Evolutionary conservation across 2,113 vertebrate species (phyloP), one percentile per base, ranked within the genome.

Genomic region (Syrrhaptes paradoxus): DNA sequence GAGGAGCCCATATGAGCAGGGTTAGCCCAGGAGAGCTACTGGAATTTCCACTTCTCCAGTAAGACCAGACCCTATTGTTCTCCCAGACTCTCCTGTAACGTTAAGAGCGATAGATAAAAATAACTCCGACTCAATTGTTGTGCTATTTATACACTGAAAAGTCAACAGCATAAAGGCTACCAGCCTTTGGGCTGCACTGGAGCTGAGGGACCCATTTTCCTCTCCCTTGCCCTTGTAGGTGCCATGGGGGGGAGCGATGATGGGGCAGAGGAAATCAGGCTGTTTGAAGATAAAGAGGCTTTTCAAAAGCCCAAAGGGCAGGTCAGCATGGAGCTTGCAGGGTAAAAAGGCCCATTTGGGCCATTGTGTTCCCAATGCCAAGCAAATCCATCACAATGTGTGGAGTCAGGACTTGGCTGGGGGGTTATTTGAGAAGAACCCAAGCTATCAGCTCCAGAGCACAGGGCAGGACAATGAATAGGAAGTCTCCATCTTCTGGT

Each of bases 111-210:
- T 25, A 73, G 90, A 87, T 82, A 93, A 94, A 95, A 95, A 97
- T 96, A 96, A 73, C 92, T 75, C 7, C 1, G 9, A 9, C 66
- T 86, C 61, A 77, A 73, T 87, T 87, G 70, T 96, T 79, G 57
- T 70, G 95, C 96, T 93, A 89, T 97, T 96, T 96, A 92, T 91
- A 90, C 68, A 12, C 80, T 0, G 49, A 41, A 59, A 90, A 95
- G 85, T 68, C 95, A 94, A 75, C 72, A 87, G 79, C 85, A 45
- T 0, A 12, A 75, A 88, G 85, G 90, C 90, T 45, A 67, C 75
- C 82, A 6, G 82, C 90, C 71, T 90, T 1, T 1, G 59, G 91
- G 87, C 76, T 3, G 41, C 8, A 62, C 94, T 59, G 87, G 74
- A 26, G 61, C 1, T 13, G 84, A 22, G 70, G 9, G 77, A 79